phyloP scores from a whole-genome alignment of 2,888 invertebrate genomes.

The Orchestes rusci region DNA sequence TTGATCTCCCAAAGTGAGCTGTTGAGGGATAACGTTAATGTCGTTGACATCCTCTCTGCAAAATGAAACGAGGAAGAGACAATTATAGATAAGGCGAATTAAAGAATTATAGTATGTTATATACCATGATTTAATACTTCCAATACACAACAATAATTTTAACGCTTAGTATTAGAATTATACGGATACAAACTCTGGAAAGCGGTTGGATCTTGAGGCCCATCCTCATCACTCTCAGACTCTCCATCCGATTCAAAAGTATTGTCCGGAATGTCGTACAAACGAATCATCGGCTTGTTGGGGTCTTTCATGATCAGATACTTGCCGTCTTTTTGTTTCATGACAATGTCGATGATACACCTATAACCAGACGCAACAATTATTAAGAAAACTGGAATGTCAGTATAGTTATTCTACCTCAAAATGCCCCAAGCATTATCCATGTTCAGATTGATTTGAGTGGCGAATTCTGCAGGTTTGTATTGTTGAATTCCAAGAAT shows the following conservation, averaged over 20 bases:
- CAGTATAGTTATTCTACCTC: conserved; percentile 42
- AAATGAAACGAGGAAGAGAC: too few species aligned
- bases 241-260: conserved; percentile 98
- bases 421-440: conserved; percentile 99
- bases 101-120: too few species aligned
- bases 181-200: conserved; percentile 31
- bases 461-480: conserved; percentile 96
- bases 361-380: conserved; percentile 13
- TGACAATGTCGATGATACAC: conserved; percentile 93
- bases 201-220: conserved; percentile 38
- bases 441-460: conserved; percentile 98
- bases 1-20: too few species aligned
- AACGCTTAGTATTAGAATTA: conserved; percentile 13
- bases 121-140: too few species aligned
- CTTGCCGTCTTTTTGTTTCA: conserved; percentile 94
- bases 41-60: too few species aligned
- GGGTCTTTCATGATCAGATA: conserved; percentile 99
- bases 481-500: conserved; percentile 97
- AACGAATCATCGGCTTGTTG: conserved; percentile 94
- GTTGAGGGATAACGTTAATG: too few species aligned
- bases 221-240: conserved; percentile 74
- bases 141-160: too few species aligned
- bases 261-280: conserved; percentile 97
- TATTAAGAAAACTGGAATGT: conserved; percentile 2
- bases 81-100: too few species aligned